Conservation (phyloP, 2,113 vertebrate genomes). For the Protobothrops mucrosquamatus region DNA sequence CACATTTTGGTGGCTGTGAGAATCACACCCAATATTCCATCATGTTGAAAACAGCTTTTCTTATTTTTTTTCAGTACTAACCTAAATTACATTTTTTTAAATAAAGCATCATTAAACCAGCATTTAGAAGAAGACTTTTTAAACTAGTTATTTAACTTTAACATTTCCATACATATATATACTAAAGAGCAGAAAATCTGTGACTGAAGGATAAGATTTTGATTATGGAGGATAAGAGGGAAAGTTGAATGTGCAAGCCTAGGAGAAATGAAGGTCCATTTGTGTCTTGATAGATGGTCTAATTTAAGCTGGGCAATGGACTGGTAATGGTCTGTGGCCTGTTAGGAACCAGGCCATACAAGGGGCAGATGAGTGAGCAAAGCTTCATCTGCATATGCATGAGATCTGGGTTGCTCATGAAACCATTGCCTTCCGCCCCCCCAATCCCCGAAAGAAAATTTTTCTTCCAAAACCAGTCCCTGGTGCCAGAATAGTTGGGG, state of each 20-base stretch:
- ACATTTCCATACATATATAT: not conserved
- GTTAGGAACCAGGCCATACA: not conserved
- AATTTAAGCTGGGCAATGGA: no score
- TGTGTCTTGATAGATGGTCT: not conserved
- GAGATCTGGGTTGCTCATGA: not conserved
- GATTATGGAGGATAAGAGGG: not conserved
- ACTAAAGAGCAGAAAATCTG: not conserved
- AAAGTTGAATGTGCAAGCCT: not conserved
- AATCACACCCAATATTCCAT: not conserved
- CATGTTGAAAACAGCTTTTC: not conserved
- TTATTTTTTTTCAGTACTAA: not conserved
- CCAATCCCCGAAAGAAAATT: not conserved
- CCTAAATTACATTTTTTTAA: not conserved
- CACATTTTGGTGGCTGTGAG: not conserved
- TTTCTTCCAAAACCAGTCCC: not conserved
- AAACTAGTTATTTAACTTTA: not conserved
- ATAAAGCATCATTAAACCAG: not conserved
- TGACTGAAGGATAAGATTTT: not conserved
- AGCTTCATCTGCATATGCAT: not conserved
- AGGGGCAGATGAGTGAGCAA: not conserved
- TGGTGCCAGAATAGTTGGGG: not conserved
- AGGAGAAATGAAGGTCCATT: not conserved
- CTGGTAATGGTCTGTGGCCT: no score
- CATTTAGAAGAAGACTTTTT: not conserved
- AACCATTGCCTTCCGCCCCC: fast-evolving